phyloP scores from a whole-genome alignment of 2,113 vertebrate species.

The Sinocyclocheilus anshuiensis region DNA sequence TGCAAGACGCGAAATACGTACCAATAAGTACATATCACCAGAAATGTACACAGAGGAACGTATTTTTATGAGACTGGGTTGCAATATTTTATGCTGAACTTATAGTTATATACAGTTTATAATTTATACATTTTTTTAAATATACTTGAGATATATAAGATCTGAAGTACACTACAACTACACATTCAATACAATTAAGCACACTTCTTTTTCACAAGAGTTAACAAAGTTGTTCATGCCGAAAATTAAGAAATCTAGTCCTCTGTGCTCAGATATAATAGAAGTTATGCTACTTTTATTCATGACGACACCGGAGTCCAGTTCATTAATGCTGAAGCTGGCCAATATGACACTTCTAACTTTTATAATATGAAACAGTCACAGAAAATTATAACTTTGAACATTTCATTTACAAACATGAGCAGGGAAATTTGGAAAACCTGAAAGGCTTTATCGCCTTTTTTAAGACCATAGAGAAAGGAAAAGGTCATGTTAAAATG shows the following conservation, averaged over 20 bases:
- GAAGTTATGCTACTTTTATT: slow-evolving; percentile 8
- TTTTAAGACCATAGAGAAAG: slow-evolving; percentile 48
- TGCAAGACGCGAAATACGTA: no score
- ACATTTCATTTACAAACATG: slow-evolving; percentile 11
- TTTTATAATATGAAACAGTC: slow-evolving; percentile 18
- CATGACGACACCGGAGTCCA: not conserved
- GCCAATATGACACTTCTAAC: slow-evolving; percentile 19
- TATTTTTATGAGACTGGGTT: no score
- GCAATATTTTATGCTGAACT: no score
- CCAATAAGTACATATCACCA: no score
- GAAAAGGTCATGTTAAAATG: slow-evolving; percentile 69
- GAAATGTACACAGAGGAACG: no score
- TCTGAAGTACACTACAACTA: not conserved
- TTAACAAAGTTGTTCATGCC: not conserved
- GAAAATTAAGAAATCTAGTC: not conserved
- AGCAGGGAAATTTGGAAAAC: not conserved
- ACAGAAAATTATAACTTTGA: not conserved
- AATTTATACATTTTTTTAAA: not conserved
- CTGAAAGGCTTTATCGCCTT: not conserved
- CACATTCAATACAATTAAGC: not conserved
- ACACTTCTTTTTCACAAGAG: not conserved
- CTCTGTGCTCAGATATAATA: not conserved
- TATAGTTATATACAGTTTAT: no score
- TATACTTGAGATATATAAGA: not conserved
- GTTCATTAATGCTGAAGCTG: not conserved